Evolutionary conservation across 1,140 invertebrate genomes (phyloP).

Genomic region (Melanaphis sacchari): DNA sequence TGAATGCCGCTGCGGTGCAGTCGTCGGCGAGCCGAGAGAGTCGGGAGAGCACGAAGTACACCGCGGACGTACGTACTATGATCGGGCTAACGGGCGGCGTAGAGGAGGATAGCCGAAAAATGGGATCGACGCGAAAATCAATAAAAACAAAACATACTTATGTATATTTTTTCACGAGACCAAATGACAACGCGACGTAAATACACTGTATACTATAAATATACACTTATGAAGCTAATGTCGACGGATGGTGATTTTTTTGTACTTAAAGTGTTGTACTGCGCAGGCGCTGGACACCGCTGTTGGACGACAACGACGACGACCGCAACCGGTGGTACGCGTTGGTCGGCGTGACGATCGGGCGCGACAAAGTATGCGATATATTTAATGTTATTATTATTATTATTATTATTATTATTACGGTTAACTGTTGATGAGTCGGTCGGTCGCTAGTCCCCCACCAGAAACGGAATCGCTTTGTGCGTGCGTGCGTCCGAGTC

Average conservation of each 20-base stretch:
- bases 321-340: neutral
- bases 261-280: neutral
- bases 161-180: too few relatives aligned
- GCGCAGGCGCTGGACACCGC: neutral
- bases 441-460: neutral
- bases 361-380: slow-evolving; percentile 18
- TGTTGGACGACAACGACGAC: neutral
- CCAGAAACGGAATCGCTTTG: neutral
- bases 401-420: neutral
- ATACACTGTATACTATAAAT: neutral
- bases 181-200: neutral
- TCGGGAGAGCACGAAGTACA: neutral
- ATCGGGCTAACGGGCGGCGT: neutral
- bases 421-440: neutral
- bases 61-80: neutral
- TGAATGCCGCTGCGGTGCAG: neutral
- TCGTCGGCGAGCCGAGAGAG: neutral
- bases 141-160: too few relatives aligned
- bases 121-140: neutral
- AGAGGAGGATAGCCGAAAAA: neutral
- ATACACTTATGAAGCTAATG: neutral
- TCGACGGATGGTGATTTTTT: neutral
- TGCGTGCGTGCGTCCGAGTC: neutral
- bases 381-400: too few relatives aligned
- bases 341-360: neutral